A percentile compares a stretch with the other conserved stretches of the same genome.
phyloP scores from a whole-genome alignment of 2,113 vertebrate species.

The Coryphaenoides rupestris region DNA sequence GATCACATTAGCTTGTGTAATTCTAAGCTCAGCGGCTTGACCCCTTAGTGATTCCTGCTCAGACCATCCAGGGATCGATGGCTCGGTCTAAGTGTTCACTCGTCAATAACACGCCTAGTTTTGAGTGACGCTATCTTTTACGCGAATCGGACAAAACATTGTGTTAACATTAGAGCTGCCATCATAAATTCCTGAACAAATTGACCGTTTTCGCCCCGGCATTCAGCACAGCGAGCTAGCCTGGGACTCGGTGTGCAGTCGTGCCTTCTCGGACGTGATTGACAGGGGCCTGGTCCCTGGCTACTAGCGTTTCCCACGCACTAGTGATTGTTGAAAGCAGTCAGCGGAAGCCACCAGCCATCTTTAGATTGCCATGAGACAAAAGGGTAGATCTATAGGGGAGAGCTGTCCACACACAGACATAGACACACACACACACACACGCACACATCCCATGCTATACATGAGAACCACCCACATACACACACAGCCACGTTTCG shows the following conservation, averaged over 20 bases:
- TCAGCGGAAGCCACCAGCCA: constrained; percentile 67
- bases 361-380: constrained; percentile 53
- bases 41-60: constrained; percentile 10
- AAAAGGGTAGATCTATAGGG: constrained; percentile 60
- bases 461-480: constrained; percentile 13
- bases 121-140: neutral
- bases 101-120: neutral
- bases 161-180: neutral
- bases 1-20: constrained; percentile 38
- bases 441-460: neutral
- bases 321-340: constrained; percentile 56
- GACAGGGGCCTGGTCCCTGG: constrained; percentile 61
- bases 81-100: neutral
- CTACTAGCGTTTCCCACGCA: constrained; percentile 64
- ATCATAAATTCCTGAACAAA: neutral
- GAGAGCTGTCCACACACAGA: constrained; percentile 28
- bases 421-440: constrained; percentile 38
- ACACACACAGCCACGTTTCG: constrained; percentile 7
- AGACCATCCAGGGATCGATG: neutral
- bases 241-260: constrained; percentile 26
- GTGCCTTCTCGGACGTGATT: constrained; percentile 51
- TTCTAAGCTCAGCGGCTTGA: constrained; percentile 14
- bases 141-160: neutral
- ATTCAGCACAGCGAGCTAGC: constrained; percentile 26
- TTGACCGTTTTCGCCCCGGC: constrained; percentile 26